These are phyloP conservation scores for Candidula unifasciata DNA, from an alignment of 2,888 invertebrate genomes.

Conservation along the genomic window DNA sequence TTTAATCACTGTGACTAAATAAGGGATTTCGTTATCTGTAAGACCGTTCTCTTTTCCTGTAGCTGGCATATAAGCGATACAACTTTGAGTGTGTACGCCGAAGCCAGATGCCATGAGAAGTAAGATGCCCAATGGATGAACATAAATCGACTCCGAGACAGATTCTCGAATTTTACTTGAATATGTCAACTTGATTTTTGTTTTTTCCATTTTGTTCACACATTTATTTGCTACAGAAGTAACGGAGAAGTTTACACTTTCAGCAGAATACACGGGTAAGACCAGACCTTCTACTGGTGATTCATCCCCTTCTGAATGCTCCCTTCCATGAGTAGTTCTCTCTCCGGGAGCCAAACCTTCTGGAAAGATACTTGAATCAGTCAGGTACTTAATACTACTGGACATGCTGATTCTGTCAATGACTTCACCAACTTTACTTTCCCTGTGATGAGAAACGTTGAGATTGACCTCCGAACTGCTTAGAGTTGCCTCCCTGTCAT, in stretches of 20 bases:
- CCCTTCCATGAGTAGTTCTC: background rate
- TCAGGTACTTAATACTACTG: conserved; percentile 4
- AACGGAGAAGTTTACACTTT: background rate
- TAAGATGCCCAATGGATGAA: conserved; percentile 16
- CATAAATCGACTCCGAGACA: background rate
- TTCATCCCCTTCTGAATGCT: background rate
- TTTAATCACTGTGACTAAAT: conserved; percentile 18
- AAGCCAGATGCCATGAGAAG: conserved; percentile 21
- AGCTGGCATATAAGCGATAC: conserved; percentile 24
- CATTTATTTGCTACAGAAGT: background rate
- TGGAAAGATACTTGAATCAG: background rate
- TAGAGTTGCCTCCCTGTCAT: background rate
- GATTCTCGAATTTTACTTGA: background rate
- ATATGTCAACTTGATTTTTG: background rate
- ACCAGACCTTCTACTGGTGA: background rate
- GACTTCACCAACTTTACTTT: background rate
- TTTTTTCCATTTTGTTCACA: background rate
- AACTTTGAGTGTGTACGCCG: conserved; percentile 1
- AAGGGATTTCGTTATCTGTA: conserved; percentile 10
- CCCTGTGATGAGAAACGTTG: background rate
- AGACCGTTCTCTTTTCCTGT: conserved; percentile 35
- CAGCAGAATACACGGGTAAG: background rate
- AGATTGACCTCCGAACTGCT: background rate
- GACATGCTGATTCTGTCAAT: conserved; percentile 3
- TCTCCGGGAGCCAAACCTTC: background rate